A percentile compares a stretch with the other conserved stretches of the same genome.
phyloP scores from a whole-genome alignment of 2,888 invertebrate species.

The Cryptocheilus praepositus region DNA sequence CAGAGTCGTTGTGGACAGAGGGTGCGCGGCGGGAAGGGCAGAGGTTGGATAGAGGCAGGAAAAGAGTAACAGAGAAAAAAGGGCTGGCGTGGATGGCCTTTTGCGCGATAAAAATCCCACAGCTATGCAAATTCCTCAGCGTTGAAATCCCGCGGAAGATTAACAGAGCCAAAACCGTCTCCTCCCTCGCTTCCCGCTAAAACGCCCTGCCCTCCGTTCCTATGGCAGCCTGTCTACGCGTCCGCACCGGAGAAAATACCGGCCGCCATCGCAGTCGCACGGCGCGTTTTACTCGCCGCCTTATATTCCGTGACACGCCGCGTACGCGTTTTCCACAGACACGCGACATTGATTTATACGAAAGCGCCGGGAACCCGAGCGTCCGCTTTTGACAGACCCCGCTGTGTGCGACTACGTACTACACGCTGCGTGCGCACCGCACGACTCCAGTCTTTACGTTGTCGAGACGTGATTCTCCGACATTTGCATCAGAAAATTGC shows the following conservation, averaged over 20 bases:
- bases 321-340: constrained; percentile 8
- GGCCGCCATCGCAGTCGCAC: not conserved
- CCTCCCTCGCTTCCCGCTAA: not conserved
- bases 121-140: constrained; percentile 55
- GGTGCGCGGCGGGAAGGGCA: not conserved
- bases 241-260: not conserved
- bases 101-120: constrained; percentile 53
- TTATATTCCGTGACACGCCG: not conserved
- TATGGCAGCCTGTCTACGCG: not conserved
- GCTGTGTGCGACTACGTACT: not conserved
- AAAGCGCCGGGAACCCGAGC: constrained; percentile 12
- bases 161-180: constrained; percentile 40
- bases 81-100: constrained; percentile 37
- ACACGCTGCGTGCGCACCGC: not conserved
- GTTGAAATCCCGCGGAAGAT: constrained; percentile 56
- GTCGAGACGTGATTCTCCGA: constrained; percentile 12
- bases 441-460: not conserved
- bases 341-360: constrained; percentile 29
- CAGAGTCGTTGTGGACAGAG: not conserved
- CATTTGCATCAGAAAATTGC: constrained; percentile 51
- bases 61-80: constrained; percentile 2
- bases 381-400: constrained; percentile 4
- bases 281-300: constrained; percentile 1
- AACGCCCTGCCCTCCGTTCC: not conserved
- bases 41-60: not conserved